Conservation (phyloP, 2,888 invertebrate species). For the Eilema depressum region DNA sequence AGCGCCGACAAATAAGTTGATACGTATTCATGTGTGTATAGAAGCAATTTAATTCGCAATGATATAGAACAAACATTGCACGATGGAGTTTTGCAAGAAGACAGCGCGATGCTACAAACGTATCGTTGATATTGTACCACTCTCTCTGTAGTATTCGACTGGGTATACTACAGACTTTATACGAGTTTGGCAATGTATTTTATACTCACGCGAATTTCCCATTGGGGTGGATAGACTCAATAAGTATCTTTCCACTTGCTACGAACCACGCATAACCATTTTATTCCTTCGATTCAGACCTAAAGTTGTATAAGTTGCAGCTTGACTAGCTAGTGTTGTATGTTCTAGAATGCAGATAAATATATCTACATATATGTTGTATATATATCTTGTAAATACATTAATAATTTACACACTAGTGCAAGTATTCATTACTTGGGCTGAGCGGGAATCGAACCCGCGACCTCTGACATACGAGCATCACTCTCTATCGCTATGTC, state of each 20-base stretch:
- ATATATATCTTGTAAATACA: background rate
- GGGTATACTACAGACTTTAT: conserved; percentile 12
- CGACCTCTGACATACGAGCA: no score
- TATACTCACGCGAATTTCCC: no score
- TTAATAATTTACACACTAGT: background rate
- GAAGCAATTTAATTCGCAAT: background rate
- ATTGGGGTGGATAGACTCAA: no score
- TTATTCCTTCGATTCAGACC: background rate
- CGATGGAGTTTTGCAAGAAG: conserved; percentile 3
- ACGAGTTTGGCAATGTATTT: background rate
- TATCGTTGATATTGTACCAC: conserved; percentile 26
- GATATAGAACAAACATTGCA: background rate
- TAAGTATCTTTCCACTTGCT: no score
- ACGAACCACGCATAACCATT: background rate
- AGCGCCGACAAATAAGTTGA: background rate
- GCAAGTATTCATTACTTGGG: background rate
- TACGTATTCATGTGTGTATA: background rate
- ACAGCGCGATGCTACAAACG: conserved; percentile 11
- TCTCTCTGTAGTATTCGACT: conserved; percentile 4
- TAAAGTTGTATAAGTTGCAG: background rate
- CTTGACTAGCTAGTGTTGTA: background rate
- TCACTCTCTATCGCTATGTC: no score
- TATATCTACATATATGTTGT: no score
- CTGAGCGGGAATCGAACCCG: no score
- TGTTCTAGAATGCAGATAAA: background rate